Evolutionary conservation across 2,797 vertebrate genomes (phyloP).

Genomic region (Myotis findleyi): DNA sequence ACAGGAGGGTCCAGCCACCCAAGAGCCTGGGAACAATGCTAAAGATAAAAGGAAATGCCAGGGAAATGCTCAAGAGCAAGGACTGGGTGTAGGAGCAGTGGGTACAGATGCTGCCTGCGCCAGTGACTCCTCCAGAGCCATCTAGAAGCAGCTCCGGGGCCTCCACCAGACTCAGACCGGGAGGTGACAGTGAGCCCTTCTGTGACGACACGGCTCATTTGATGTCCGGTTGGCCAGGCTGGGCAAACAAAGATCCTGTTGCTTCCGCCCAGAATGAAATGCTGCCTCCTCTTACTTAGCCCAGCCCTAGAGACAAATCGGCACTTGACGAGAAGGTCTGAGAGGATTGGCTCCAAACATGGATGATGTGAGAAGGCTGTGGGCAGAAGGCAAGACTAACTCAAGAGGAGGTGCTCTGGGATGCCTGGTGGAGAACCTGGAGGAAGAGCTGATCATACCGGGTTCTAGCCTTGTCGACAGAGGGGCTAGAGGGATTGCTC

Average conservation of each 20-base stretch:
- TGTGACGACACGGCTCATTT: background rate
- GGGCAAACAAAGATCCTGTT: background rate
- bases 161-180: background rate
- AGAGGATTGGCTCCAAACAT: no score
- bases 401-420: background rate
- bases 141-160: background rate
- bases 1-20: background rate
- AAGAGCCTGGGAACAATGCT: background rate
- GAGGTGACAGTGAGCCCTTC: background rate
- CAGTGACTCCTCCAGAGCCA: background rate
- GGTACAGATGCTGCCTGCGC: background rate
- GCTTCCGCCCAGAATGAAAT: background rate
- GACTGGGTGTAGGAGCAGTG: background rate
- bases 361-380: background rate
- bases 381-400: background rate
- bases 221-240: background rate
- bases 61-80: background rate
- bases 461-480: background rate
- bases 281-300: background rate
- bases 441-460: background rate
- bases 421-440: background rate
- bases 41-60: background rate
- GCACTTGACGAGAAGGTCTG: fast-evolving
- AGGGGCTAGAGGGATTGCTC: background rate
- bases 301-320: background rate